Conservation (phyloP, 2,888 invertebrate species). For the Choristoneura rosaceana region DNA sequence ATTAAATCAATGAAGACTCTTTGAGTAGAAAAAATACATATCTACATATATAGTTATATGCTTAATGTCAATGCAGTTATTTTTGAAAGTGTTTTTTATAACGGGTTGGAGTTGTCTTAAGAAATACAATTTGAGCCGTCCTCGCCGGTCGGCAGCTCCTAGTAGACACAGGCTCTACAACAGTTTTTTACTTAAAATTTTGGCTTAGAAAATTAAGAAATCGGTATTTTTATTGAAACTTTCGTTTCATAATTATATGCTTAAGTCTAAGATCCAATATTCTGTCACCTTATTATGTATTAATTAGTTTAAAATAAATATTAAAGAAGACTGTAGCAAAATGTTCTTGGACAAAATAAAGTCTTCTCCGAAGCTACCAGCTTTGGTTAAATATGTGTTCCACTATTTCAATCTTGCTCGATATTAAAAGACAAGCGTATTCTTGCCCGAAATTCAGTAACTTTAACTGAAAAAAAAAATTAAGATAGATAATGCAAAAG, state of each 20-base stretch:
- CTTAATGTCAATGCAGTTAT: not conserved
- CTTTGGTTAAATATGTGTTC: not conserved
- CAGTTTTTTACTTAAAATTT: slow-evolving; percentile 1
- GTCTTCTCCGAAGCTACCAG: not conserved
- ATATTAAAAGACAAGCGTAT: slow-evolving; percentile 24
- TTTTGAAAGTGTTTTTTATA: not conserved
- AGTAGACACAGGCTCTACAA: not conserved
- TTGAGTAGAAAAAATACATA: not conserved
- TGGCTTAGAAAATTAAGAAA: slow-evolving; percentile 9
- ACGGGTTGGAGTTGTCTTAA: not conserved
- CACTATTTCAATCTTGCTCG: slow-evolving; percentile 5
- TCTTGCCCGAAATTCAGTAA: slow-evolving; percentile 32
- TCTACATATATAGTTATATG: not conserved
- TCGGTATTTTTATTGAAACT: slow-evolving; percentile 17
- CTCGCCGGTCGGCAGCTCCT: not conserved
- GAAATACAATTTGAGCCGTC: not conserved
- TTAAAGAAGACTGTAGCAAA: slow-evolving; percentile 8
- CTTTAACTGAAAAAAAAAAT: slow-evolving; percentile 14
- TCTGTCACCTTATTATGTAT: slow-evolving; percentile 7
- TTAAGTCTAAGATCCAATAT: slow-evolving; percentile 18
- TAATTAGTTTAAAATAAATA: slow-evolving; percentile 2
- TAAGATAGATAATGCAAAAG: slow-evolving; percentile 8
- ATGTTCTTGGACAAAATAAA: not conserved
- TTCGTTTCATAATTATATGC: slow-evolving; percentile 16
- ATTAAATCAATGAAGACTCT: not conserved